Conservation (phyloP, 2,113 vertebrate genomes). For the Crypturellus undulatus region DNA sequence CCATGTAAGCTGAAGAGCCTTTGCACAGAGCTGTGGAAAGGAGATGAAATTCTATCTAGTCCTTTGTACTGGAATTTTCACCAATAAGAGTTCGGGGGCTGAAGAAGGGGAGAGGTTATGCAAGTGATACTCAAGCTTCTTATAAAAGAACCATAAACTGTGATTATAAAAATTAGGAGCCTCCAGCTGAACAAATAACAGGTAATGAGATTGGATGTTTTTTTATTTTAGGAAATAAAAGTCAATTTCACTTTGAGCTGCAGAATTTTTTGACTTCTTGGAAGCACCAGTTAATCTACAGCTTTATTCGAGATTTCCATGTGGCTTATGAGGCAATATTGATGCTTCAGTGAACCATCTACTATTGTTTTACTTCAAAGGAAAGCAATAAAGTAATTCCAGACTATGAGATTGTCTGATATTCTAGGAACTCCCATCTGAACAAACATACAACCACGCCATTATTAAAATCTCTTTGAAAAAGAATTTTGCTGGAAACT, state of each 20-base stretch:
- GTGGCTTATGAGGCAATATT: background rate
- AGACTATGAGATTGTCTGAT: background rate
- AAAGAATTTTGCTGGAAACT: background rate
- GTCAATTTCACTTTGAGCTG: background rate
- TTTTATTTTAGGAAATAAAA: background rate
- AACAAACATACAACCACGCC: background rate
- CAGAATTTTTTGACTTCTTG: background rate
- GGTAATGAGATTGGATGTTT: background rate
- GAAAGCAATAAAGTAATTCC: background rate
- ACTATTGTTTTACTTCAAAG: background rate
- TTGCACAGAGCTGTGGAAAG: background rate
- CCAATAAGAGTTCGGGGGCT: background rate
- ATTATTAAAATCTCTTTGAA: background rate
- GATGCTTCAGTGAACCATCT: background rate
- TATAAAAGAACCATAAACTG: background rate
- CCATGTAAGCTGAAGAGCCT: background rate
- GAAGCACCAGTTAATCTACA: background rate
- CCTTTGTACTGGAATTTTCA: background rate
- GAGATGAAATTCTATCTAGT: background rate
- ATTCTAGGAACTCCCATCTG: background rate
- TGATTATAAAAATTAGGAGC: background rate
- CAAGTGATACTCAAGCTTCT: background rate
- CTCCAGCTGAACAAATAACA: background rate
- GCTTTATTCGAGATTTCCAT: background rate
- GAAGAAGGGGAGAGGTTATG: background rate